Percentiles rank a stretch among this genome's conserved stretches.
Conservation (phyloP, 2,888 invertebrate species). For the Drosophila trichaetosa region DNA sequence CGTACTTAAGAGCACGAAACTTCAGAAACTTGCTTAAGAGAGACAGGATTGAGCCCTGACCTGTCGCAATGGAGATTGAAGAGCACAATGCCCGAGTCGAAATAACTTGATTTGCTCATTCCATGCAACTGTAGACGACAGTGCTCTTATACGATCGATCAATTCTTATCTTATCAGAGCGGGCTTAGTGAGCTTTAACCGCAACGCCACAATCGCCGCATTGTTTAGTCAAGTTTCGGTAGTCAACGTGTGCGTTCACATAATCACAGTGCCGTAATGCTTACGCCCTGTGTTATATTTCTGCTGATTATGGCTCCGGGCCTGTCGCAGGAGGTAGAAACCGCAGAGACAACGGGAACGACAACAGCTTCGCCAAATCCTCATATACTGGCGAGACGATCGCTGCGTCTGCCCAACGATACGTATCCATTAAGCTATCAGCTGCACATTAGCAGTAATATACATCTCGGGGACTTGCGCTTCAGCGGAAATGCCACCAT, state of each 20-base stretch:
- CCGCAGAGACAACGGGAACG: not conserved
- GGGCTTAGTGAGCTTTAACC: slow-evolving; percentile 48
- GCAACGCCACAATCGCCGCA: slow-evolving; percentile 23
- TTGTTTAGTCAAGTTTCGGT: slow-evolving; percentile 67
- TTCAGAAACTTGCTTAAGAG: slow-evolving; percentile 6
- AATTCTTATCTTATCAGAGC: slow-evolving; percentile 66
- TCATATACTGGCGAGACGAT: slow-evolving; percentile 31
- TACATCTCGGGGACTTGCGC: slow-evolving; percentile 71
- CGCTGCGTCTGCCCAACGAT: slow-evolving; percentile 86
- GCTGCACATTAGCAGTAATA: slow-evolving; percentile 76
- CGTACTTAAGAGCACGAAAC: slow-evolving; percentile 7
- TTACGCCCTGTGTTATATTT: slow-evolving; percentile 34
- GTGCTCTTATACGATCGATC: slow-evolving; percentile 53
- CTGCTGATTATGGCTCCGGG: slow-evolving; percentile 35
- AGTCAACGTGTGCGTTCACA: slow-evolving; percentile 56
- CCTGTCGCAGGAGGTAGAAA: slow-evolving; percentile 25
- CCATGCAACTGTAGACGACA: not conserved
- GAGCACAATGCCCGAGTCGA: slow-evolving; percentile 9
- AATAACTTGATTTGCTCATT: not conserved
- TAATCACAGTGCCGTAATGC: slow-evolving; percentile 45
- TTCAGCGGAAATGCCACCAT: slow-evolving; percentile 82
- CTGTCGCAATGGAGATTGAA: slow-evolving; percentile 47
- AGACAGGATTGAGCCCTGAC: slow-evolving; percentile 57
- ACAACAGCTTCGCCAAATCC: slow-evolving; percentile 4
- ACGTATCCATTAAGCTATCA: slow-evolving; percentile 87